Evolutionary conservation across 2,113 vertebrate genomes (phyloP).

Genomic region (Sarotherodon lohbergeri): DNA sequence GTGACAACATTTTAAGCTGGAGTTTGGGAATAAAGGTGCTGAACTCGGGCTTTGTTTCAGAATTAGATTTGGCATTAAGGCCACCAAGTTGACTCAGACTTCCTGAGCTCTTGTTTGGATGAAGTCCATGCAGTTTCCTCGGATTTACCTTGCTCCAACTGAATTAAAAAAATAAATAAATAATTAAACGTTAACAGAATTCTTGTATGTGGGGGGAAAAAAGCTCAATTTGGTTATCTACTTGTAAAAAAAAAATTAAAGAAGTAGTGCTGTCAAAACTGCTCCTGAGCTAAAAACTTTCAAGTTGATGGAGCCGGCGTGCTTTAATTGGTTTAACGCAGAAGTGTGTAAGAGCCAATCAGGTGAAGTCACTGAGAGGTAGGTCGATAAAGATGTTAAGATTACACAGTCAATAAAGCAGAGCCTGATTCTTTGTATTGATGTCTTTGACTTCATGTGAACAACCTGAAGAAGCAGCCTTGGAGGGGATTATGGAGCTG

Average conservation of each 20-base stretch:
- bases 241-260: background rate
- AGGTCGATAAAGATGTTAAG: slow-evolving; percentile 3
- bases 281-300: background rate
- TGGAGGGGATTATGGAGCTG: background rate
- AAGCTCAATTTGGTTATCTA: background rate
- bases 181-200: background rate
- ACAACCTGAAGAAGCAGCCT: background rate
- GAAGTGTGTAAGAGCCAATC: background rate
- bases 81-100: background rate
- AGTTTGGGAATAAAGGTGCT: background rate
- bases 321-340: background rate
- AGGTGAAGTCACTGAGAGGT: background rate
- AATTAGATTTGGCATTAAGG: background rate
- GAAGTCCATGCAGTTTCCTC: background rate
- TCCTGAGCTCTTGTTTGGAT: background rate
- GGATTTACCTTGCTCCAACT: background rate
- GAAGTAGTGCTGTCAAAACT: background rate
- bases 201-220: rapidly evolving
- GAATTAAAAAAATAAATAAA: background rate
- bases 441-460: background rate
- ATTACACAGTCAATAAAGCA: background rate
- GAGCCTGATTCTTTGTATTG: background rate
- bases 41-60: background rate
- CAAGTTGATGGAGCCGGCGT: background rate
- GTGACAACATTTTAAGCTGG: background rate